Base-by-base conservation (phyloP, 2,888 invertebrate genomes). In the Scrobipalpa atriplicella region DNA sequence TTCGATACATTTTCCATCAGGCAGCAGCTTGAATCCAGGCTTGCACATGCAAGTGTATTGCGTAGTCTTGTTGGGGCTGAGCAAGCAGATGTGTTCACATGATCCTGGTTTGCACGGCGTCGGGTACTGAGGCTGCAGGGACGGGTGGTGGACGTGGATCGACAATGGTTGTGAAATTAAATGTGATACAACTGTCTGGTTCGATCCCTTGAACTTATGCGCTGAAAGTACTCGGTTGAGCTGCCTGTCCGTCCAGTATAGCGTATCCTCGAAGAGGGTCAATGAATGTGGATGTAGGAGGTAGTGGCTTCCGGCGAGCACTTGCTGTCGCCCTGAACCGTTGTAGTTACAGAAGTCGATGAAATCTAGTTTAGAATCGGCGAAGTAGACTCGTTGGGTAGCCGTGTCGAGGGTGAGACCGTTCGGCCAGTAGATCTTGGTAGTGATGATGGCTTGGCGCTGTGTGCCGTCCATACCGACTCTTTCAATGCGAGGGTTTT, bases 301-400 rank as follows among this genome's bases (percentile, higher is more conserved):
- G 81, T 99, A 99, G 86, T 99, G 97, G 72, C 97, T 97, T 16
- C 96, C 96, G 1, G 97, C 96, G 18, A 98, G 81, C 0, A 98
- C 98, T 85, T 98, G 98, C 73, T 97, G 96, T 19, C 99, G 90
- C 0, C 97, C 97, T 0, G 95, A 95, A 9, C 99, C 99, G 78
- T 99, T 98, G 90, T 99, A 99, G 79, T 98, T 96, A 81, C 99
- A 99, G 82, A 98, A 99, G 82, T 99, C 99, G 68, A 99, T 99
- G 80, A 98, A 99, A 84, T 99, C 99, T 43, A 99, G 89, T 81
- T 99, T 98, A 0, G 98, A 98, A 86, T 99, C 99, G 0, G 99
- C 99, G 83, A 99, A 99, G 88, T 99, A 99, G 0, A 99, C 95
- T 62, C 99, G 92, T 79, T 96, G 96, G 0, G 96, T 99, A 0